Evolutionary conservation across 2,888 invertebrate species (phyloP).

Genomic region (Malthinus flaveolus): DNA sequence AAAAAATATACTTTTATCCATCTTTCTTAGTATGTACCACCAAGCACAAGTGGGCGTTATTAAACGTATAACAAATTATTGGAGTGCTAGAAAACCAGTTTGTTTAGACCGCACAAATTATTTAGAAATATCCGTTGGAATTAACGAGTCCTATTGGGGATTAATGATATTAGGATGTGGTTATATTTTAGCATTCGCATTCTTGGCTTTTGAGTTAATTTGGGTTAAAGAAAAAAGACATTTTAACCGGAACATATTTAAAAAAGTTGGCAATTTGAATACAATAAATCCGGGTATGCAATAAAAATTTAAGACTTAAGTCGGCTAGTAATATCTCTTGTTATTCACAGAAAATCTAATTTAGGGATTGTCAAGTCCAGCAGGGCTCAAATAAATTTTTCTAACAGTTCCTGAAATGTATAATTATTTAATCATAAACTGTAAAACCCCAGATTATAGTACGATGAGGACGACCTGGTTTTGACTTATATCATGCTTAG

Average conservation of each 20-base stretch:
- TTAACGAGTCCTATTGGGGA: constrained; percentile 64
- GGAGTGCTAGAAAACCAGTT: constrained; percentile 63
- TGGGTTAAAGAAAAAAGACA: constrained; percentile 3
- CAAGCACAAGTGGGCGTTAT: constrained; percentile 65
- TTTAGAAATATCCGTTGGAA: constrained; percentile 58
- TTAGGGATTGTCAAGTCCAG: too few species aligned
- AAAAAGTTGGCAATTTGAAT: not conserved
- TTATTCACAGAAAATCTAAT: too few species aligned
- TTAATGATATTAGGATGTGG: constrained; percentile 59
- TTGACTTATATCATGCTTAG: too few species aligned
- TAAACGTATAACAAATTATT: constrained; percentile 59
- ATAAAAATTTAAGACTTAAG: not conserved
- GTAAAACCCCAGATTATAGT: too few species aligned
- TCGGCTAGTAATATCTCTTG: not conserved
- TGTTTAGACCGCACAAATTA: constrained; percentile 59
- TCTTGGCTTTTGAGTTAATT: constrained; percentile 52
- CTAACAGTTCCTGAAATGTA: too few species aligned
- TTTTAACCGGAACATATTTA: not conserved
- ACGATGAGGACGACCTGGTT: too few species aligned
- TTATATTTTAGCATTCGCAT: constrained; percentile 48
- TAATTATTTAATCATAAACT: too few species aligned
- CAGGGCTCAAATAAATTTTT: too few species aligned
- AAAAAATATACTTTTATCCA: not conserved
- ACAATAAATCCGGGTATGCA: not conserved
- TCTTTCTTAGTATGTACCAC: constrained; percentile 59